Base-by-base conservation (phyloP, 2,888 invertebrate species). In the Icerya purchasi region DNA sequence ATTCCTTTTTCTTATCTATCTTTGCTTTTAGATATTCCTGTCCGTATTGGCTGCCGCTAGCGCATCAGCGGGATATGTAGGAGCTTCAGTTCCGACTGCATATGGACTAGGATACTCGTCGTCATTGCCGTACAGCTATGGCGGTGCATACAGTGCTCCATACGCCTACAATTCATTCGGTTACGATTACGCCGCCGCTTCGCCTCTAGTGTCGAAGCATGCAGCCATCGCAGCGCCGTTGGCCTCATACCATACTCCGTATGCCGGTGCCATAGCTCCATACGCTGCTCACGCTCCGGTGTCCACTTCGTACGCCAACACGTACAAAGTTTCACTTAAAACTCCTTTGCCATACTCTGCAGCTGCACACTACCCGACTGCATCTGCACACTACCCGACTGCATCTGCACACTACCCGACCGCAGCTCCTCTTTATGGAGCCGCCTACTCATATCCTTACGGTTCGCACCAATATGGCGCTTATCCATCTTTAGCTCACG, bases 251-350 rank as follows among this genome's bases (percentile, higher is more conserved):
- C 36, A 36, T 14, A 36, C 36, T 36, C 36, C 36, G 8, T 36
- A 36, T 36, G 36, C 49, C 61, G 21, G 54, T 54, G n/a, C 24
- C 21, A 21, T n/a, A 19, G 22, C 55, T 53, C 20, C n/a, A 19
- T n/a, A 36, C 59, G 22, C n/a, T 36, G 1, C 56, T 54, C 36
- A 49, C 49, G 71, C 77, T 1, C 79, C 80, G 52, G 75, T 77
- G 22, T 80, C 80, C 64, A 79, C 79, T 65, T 80, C 79, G 64
- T 81, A 80, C 69, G 77, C 80, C 66, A 80, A 79, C 73, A 76
- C 78, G 64, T 77, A 79, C 72, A 79, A 77, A 72, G 36, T 36
- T 8, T 36, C 36, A 8, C 14, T 36, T 8, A 36, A 36, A 36
- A 36, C 36, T 36, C 36, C 36, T 36, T 36, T 36, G 14, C 5